Conservation (phyloP, 2,888 invertebrate species). For the Onchidella celtica region DNA sequence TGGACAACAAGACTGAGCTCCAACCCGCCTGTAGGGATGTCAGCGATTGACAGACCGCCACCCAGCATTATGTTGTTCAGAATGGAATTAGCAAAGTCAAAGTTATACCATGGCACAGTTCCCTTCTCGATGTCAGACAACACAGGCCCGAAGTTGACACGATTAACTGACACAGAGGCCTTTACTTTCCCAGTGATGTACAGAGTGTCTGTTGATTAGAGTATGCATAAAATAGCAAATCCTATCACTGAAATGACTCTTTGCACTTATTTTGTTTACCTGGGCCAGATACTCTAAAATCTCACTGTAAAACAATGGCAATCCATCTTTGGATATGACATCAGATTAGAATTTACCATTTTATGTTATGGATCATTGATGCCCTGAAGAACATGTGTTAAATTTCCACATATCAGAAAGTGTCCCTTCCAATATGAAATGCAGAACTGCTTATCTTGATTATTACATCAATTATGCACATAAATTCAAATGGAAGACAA, state of each 20-base stretch:
- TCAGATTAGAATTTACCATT: no score
- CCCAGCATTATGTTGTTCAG: neutral
- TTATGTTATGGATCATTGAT: no score
- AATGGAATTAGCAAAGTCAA: neutral
- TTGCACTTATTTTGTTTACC: no score
- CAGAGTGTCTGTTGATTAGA: neutral
- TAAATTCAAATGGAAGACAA: no score
- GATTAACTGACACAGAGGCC: neutral
- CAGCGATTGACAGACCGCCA: neutral
- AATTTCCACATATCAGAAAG: no score
- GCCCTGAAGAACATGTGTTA: no score
- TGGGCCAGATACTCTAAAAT: no score
- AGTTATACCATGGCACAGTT: conserved; percentile 28
- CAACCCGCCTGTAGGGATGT: neutral
- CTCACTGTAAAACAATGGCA: no score
- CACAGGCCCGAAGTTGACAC: neutral
- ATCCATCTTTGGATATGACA: no score
- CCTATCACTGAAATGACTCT: neutral
- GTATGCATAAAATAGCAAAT: neutral
- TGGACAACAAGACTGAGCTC: neutral
- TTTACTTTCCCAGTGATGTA: conserved; percentile 34
- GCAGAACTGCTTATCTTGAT: no score
- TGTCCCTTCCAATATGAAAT: no score
- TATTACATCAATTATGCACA: no score
- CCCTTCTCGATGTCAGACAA: neutral